Conservation (phyloP, 2,113 vertebrate genomes). For the Chaetura pelagica region DNA sequence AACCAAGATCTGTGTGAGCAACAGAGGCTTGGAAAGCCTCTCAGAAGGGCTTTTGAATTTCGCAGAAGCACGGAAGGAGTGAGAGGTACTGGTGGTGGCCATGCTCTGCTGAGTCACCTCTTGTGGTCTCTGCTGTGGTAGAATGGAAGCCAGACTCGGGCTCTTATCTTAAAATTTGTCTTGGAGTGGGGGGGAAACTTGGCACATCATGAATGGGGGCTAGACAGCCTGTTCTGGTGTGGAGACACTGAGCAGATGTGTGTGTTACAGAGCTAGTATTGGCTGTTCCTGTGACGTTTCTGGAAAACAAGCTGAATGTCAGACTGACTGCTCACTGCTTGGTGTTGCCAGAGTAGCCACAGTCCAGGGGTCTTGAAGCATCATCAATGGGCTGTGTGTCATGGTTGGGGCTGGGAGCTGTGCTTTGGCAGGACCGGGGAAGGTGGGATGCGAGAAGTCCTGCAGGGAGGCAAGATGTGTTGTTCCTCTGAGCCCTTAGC, state of each 20-base stretch:
- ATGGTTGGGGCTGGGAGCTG: background rate
- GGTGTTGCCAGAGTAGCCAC: background rate
- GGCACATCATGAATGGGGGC: background rate
- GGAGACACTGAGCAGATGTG: background rate
- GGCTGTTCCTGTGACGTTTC: background rate
- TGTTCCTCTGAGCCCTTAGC: background rate
- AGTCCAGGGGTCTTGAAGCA: background rate
- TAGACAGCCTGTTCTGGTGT: background rate
- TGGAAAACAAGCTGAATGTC: background rate
- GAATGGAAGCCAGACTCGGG: background rate
- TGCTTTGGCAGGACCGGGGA: background rate
- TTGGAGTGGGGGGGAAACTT: background rate
- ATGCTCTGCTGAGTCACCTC: conserved; percentile 12
- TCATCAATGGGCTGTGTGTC: rapidly evolving
- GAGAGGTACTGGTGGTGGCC: background rate
- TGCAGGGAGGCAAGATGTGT: background rate
- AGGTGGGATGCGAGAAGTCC: background rate
- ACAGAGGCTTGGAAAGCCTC: background rate
- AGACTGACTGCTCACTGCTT: background rate
- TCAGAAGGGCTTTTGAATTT: background rate
- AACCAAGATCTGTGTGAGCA: background rate
- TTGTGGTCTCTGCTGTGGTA: conserved; percentile 23
- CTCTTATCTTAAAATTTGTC: background rate
- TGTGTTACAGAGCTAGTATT: background rate
- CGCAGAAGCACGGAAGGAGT: background rate